Percentiles rank a stretch among this genome's conserved stretches.
These are phyloP conservation scores for Platysternon megacephalum DNA, from an alignment of 2,113 vertebrate species.

Conservation along the genomic window DNA sequence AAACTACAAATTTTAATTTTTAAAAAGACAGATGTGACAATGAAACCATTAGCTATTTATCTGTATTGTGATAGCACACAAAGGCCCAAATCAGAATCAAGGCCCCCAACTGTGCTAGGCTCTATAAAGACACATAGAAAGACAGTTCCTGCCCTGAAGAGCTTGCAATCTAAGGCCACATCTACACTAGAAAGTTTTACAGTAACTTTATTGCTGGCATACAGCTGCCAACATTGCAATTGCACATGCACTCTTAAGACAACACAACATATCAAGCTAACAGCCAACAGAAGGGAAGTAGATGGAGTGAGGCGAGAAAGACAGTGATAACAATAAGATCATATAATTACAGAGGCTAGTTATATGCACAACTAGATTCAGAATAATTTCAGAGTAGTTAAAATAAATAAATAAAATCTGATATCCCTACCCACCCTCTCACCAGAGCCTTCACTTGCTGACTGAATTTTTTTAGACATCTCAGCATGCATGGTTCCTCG, in stretches of 20 bases:
- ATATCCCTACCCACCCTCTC: neutral
- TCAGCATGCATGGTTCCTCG: neutral
- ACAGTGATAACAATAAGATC: neutral
- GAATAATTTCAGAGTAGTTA: neutral
- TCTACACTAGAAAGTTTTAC: neutral
- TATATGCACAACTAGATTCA: neutral
- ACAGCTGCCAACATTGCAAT: neutral
- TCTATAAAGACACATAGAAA: neutral
- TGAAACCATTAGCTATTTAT: neutral
- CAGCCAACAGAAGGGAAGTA: neutral
- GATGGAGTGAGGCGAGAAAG: neutral
- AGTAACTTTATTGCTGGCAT: neutral
- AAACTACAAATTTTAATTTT: neutral
- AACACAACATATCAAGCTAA: neutral
- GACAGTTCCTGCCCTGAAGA: neutral
- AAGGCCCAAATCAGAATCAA: neutral
- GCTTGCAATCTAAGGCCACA: neutral
- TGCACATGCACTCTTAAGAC: neutral
- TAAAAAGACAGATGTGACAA: neutral
- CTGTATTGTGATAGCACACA: neutral
- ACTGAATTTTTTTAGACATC: neutral
- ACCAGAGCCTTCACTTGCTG: neutral
- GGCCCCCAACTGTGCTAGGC: neutral
- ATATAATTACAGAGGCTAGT: neutral
- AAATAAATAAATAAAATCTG: neutral